Evolutionary conservation across 2,113 vertebrate species (phyloP).

Genomic region (Odontesthes bonariensis): DNA sequence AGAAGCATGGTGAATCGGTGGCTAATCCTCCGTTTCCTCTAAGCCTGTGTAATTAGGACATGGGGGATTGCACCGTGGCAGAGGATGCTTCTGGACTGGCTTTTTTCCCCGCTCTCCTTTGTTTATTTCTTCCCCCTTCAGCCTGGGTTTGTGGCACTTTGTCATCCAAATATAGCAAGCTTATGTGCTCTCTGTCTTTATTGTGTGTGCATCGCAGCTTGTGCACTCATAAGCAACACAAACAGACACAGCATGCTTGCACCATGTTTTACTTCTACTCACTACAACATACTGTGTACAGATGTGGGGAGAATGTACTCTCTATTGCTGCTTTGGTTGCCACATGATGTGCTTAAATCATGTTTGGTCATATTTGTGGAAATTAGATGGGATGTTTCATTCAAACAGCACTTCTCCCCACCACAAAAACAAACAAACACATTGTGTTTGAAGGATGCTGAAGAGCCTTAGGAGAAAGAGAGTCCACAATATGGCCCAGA

Average conservation of each 20-base stretch:
- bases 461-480: conserved; percentile 20
- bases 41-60: conserved; percentile 85
- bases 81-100: conserved; percentile 73
- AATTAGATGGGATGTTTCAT: conserved; percentile 55
- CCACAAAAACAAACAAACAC: conserved; percentile 26
- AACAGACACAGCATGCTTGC: conserved; percentile 64
- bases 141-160: conserved; percentile 63
- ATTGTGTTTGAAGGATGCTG: background rate
- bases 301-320: conserved; percentile 33
- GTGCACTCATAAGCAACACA: conserved; percentile 59
- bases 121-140: conserved; percentile 66
- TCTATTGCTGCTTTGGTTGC: conserved; percentile 36
- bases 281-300: conserved; percentile 48
- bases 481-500: conserved; percentile 39
- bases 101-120: conserved; percentile 44
- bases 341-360: conserved; percentile 39
- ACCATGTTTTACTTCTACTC: conserved; percentile 42
- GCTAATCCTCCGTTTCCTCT: conserved; percentile 82
- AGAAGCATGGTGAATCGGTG: conserved; percentile 79
- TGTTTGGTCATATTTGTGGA: conserved; percentile 49
- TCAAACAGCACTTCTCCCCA: conserved; percentile 27
- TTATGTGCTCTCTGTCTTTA: conserved; percentile 37
- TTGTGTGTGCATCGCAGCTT: conserved; percentile 47
- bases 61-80: conserved; percentile 80
- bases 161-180: conserved; percentile 69